These are phyloP conservation scores for Natrix natrix DNA, from an alignment of 2,797 vertebrate genomes.

Conservation along the genomic window DNA sequence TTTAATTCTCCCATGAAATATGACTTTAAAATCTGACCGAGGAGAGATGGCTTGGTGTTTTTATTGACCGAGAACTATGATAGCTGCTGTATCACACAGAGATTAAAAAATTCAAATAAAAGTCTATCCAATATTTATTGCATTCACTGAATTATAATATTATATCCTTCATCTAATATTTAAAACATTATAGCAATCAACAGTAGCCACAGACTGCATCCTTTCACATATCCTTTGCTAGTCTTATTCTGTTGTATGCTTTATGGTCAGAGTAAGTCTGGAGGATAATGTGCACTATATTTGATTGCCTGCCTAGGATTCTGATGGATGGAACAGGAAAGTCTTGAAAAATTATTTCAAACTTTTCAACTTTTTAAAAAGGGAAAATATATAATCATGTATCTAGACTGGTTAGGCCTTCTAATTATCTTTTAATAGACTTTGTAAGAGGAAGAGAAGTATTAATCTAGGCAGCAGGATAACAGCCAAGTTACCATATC, in stretches of 20 bases:
- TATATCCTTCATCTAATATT: not conserved
- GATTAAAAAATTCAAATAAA: not conserved
- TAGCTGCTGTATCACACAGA: not conserved
- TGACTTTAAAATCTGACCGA: not conserved
- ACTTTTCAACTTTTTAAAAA: not conserved
- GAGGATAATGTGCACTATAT: not conserved
- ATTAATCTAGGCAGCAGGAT: constrained; percentile 26
- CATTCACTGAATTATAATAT: not conserved
- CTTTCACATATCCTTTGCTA: not conserved
- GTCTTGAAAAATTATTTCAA: not conserved
- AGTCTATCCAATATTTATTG: not conserved
- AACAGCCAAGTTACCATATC: constrained; percentile 15
- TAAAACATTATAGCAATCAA: not conserved
- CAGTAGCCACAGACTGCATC: not conserved
- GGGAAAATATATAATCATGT: not conserved
- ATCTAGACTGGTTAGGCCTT: not conserved
- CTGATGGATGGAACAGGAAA: not conserved
- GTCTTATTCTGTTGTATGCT: not conserved
- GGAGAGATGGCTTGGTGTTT: not conserved
- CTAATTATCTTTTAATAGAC: constrained; percentile 21
- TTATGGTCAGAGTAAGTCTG: not conserved
- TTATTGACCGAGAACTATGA: not conserved
- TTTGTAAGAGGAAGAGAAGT: constrained; percentile 34
- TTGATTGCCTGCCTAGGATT: not conserved
- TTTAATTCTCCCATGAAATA: not conserved